Evolutionary conservation across 2,113 vertebrate genomes (phyloP).

Genomic region (Hucho hucho): DNA sequence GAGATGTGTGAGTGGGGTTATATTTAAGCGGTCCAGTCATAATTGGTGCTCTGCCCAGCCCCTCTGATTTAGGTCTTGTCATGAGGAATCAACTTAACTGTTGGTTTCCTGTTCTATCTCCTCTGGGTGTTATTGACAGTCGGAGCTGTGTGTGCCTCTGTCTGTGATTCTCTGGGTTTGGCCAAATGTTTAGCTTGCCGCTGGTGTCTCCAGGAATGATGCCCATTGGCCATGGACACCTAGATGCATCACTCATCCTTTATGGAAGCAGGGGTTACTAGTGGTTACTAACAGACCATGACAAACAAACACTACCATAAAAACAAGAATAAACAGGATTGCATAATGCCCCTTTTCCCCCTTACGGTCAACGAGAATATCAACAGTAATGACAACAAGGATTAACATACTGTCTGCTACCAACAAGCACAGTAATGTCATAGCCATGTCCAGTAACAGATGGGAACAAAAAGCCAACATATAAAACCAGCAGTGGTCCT

Average conservation of each 20-base stretch:
- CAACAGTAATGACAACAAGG: background rate
- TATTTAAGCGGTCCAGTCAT: conserved; percentile 38
- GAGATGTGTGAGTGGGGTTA: conserved; percentile 26
- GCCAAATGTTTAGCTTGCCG: background rate
- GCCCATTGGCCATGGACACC: background rate
- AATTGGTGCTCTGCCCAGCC: conserved; percentile 23
- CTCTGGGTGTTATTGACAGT: background rate
- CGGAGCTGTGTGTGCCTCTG: background rate
- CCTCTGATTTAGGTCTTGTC: conserved; percentile 24
- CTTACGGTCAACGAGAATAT: background rate
- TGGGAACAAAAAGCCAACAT: background rate
- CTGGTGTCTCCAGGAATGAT: background rate
- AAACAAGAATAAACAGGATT: background rate
- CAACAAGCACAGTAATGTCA: background rate
- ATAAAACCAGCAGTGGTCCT: too few relatives aligned
- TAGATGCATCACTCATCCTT: background rate
- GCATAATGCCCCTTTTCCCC: background rate
- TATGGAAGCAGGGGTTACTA: background rate
- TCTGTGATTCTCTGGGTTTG: background rate
- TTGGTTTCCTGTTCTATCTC: conserved; percentile 9
- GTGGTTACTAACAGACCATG: background rate
- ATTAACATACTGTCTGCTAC: background rate
- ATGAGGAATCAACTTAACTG: conserved; percentile 9
- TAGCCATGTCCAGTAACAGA: background rate
- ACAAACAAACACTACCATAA: background rate